Base-by-base conservation (phyloP, 2,888 invertebrate species). In the Tuberolachnus salignus region DNA sequence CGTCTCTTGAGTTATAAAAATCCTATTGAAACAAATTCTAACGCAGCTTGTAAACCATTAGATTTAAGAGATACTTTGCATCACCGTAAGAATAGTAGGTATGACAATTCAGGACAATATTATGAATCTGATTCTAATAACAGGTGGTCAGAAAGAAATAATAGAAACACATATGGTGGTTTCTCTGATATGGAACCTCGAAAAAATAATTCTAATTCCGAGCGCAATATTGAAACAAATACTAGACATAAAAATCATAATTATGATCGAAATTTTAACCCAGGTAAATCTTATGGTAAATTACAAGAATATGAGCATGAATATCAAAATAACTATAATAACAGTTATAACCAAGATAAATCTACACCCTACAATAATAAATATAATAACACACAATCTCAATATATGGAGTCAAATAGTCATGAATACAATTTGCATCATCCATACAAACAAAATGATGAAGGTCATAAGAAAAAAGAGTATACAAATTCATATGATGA, bases 21-120 rank as follows among this genome's bases (percentile, higher is more conserved):
- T 19, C 26, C 44, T 34, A 55, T 16, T 64, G 53, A 74, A 53
- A 16, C 51, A 13, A 74, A 66, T 66, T 1, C 21, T n/a, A 74
- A 23, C 21, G 49, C 34, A 21, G 49, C 49, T 19, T 78, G 49
- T 67, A 49, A 67, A 11, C 1, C 42, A 44, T 42, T 64, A 44
- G 67, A 78, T 69, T 49, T 69, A n/a, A 59, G 78, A 59, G 67
- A 78, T 57, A 66, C 66, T 57, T 46, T 75, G 57, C 16, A 75
- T 21, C 26, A n/a, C 9, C 57, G 9, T n/a, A 75, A 57, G 19
- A 75, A 2, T 3, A 75, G 0, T 16, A 57, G 6, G 2, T 66
- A 67, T 78, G 64, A 78, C 42, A 23, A 69, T 78, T 13, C 0
- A 61, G 49, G 42, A 51, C 49, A 57, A 9, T 13, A 23, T 23